Evolutionary conservation across 2,888 invertebrate genomes (phyloP).

Genomic region (Xestia xanthographa): DNA sequence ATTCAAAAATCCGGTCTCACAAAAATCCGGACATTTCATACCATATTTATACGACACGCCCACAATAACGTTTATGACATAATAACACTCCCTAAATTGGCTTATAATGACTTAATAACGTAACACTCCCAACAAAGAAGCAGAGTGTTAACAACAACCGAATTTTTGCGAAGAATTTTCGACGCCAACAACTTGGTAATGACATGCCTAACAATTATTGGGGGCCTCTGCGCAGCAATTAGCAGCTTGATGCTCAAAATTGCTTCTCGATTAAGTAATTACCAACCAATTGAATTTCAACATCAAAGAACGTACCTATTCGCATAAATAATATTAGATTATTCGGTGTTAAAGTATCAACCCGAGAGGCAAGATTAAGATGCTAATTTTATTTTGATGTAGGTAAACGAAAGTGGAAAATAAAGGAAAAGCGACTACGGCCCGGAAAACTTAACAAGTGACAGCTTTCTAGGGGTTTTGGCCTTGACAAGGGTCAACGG

Average conservation of each 20-base stretch:
- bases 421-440: slow-evolving; percentile 48
- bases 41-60: not conserved
- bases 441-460: slow-evolving; percentile 65
- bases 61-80: not conserved
- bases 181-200: slow-evolving; percentile 46
- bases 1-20: too few species aligned
- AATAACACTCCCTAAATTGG: slow-evolving; percentile 21
- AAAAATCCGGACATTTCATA: not conserved
- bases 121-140: slow-evolving; percentile 35
- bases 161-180: slow-evolving; percentile 45
- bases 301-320: slow-evolving; percentile 41
- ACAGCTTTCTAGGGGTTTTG: slow-evolving; percentile 55
- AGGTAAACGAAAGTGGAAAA: slow-evolving; percentile 52
- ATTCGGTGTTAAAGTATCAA: slow-evolving; percentile 31
- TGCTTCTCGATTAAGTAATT: slow-evolving; percentile 56
- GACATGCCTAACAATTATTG: slow-evolving; percentile 44
- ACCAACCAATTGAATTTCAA: slow-evolving; percentile 36
- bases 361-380: slow-evolving; percentile 37
- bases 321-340: slow-evolving; percentile 31
- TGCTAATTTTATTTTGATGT: slow-evolving; percentile 58
- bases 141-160: slow-evolving; percentile 34
- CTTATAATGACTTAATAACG: slow-evolving; percentile 37
- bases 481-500: slow-evolving; percentile 61
- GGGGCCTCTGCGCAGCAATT: slow-evolving; percentile 42
- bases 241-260: slow-evolving; percentile 49